phyloP scores from a whole-genome alignment of 2,888 invertebrate species.

The Dysmachus trigonus region DNA sequence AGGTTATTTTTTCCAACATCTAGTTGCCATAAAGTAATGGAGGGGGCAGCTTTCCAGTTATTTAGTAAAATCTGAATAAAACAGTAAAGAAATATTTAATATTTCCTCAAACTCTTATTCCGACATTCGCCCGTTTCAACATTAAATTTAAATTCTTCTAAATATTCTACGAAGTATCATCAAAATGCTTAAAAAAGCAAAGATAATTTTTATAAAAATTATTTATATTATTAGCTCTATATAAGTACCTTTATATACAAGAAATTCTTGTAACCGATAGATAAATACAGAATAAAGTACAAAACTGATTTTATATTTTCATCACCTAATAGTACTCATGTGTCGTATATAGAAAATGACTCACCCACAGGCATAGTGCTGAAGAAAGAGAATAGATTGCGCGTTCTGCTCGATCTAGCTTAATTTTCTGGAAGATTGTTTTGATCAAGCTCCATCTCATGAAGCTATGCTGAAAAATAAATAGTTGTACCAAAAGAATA shows the following conservation, averaged over 20 bases:
- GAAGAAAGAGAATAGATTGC: slow-evolving; percentile 66
- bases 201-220: too few species aligned
- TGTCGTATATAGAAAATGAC: too few species aligned
- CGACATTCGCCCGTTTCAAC: too few species aligned
- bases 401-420: slow-evolving; percentile 64
- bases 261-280: too few species aligned
- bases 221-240: too few species aligned
- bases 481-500: slow-evolving; percentile 65
- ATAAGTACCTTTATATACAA: too few species aligned
- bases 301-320: too few species aligned
- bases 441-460: slow-evolving; percentile 67
- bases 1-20: slow-evolving; percentile 63
- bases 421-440: slow-evolving; percentile 61
- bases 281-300: too few species aligned
- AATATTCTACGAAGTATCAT: too few species aligned
- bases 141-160: too few species aligned
- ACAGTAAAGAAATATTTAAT: neutral
- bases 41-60: slow-evolving; percentile 67
- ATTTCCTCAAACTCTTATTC: neutral
- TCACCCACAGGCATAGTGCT: slow-evolving; percentile 65
- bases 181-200: too few species aligned
- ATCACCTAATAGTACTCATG: too few species aligned
- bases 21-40: slow-evolving; percentile 68
- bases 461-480: slow-evolving; percentile 70
- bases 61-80: slow-evolving; percentile 64